Conservation (phyloP, 2,113 vertebrate species). For the Chlamydotis undulata region DNA sequence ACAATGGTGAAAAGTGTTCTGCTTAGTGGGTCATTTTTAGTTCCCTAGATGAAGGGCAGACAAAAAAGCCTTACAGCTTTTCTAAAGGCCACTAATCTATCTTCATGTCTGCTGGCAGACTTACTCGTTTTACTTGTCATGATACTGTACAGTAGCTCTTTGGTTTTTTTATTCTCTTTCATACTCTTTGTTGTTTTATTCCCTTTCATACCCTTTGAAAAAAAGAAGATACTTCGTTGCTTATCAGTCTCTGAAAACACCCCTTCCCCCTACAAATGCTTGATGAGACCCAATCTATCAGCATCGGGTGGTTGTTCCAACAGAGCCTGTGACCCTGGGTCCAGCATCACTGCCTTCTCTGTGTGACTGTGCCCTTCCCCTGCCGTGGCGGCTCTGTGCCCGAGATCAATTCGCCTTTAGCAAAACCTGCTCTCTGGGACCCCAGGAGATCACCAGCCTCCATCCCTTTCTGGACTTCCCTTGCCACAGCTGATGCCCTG, state of each 20-base stretch:
- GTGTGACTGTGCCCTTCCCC: neutral
- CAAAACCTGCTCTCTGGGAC: neutral
- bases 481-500: neutral
- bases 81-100: constrained; percentile 35
- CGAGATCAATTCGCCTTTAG: neutral
- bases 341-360: neutral
- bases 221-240: neutral
- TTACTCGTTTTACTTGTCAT: neutral
- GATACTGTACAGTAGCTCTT: constrained; percentile 51
- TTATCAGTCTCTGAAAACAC: neutral
- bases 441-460: neutral
- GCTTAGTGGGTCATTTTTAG: neutral
- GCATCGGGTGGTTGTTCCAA: neutral
- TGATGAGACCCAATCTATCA: neutral
- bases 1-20: constrained; percentile 4
- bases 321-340: neutral
- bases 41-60: neutral
- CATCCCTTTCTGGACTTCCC: neutral
- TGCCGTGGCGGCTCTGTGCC: neutral
- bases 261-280: neutral
- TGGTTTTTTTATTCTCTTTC: constrained; percentile 9
- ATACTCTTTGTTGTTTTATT: constrained; percentile 9
- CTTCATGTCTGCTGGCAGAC: neutral
- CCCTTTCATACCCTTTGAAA: constrained; percentile 8
- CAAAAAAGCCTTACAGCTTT: constrained; percentile 9